These are phyloP conservation scores for Oryzaephilus surinamensis DNA, from an alignment of 1,140 invertebrate genomes.

Conservation along the genomic window DNA sequence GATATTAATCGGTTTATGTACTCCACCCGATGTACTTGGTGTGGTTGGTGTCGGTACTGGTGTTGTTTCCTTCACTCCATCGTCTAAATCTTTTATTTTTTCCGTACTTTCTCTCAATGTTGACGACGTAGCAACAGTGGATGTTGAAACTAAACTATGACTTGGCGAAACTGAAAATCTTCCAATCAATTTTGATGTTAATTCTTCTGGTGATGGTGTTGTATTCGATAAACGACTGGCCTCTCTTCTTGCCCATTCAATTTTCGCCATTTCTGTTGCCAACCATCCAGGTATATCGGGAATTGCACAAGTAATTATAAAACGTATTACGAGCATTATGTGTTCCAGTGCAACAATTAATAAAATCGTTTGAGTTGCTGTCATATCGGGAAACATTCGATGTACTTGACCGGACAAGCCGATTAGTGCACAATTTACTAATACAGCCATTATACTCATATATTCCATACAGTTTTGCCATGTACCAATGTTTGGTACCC, in stretches of 20 bases:
- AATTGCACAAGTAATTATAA: conserved; percentile 73
- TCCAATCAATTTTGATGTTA: conserved; percentile 29
- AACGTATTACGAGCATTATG: conserved; percentile 71
- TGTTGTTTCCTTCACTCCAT: conserved; percentile 14
- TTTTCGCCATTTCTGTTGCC: conserved; percentile 77
- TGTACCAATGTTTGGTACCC: conserved; percentile 89
- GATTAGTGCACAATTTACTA: conserved; percentile 91
- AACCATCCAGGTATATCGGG: conserved; percentile 89
- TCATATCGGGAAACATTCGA: conserved; percentile 76
- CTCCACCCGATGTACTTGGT: conserved; percentile 22
- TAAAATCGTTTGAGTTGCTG: conserved; percentile 73
- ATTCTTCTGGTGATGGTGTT: conserved; percentile 30
- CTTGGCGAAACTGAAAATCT: conserved; percentile 36
- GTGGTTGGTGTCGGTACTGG: conserved; percentile 23
- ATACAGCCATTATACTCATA: conserved; percentile 84
- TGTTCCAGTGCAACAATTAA: conserved; percentile 84
- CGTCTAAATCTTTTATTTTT: conserved; percentile 11
- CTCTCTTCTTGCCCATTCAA: conserved; percentile 67
- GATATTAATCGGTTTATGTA: conserved; percentile 32
- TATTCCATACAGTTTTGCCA: conserved; percentile 95
- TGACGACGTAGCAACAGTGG: conserved; percentile 18
- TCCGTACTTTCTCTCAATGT: conserved; percentile 19
- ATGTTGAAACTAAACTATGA: conserved; percentile 22
- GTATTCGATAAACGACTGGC: conserved; percentile 34
- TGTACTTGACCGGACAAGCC: conserved; percentile 85